phyloP scores from a whole-genome alignment of 2,888 invertebrate species.

The Polymixis lichenea region DNA sequence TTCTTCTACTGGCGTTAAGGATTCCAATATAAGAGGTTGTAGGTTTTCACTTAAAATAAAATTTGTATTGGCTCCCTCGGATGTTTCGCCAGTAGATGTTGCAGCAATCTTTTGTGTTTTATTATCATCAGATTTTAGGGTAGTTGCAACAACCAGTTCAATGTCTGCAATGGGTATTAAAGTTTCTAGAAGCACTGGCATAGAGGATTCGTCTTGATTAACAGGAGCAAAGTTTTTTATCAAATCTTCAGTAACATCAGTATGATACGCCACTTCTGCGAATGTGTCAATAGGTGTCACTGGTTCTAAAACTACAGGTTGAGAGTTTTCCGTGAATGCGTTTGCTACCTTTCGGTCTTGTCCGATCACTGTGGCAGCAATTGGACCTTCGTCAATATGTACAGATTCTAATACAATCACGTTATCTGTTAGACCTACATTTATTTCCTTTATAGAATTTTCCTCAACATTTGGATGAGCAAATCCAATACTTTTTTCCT shows the following conservation, averaged over 20 bases:
- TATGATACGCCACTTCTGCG: background rate
- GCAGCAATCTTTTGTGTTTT: background rate
- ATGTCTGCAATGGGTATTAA: background rate
- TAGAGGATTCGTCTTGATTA: conserved; percentile 5
- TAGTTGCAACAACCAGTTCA: background rate
- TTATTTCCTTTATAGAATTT: background rate
- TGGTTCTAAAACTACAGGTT: conserved; percentile 20
- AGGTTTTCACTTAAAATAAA: conserved; percentile 15
- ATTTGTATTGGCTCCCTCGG: background rate
- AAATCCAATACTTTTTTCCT: background rate
- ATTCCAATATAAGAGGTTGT: conserved; percentile 34
- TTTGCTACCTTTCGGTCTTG: background rate
- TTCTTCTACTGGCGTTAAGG: conserved; percentile 24
- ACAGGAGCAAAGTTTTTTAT: background rate
- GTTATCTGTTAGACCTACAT: conserved; percentile 12
- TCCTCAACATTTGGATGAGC: background rate
- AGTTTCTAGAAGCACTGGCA: conserved; percentile 13
- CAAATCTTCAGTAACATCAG: conserved; percentile 1
- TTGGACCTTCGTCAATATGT: background rate
- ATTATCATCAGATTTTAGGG: background rate
- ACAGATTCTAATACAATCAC: conserved; percentile 22
- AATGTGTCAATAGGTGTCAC: background rate
- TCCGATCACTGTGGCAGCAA: background rate
- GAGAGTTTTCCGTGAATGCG: conserved; percentile 1
- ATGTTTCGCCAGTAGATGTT: background rate